phyloP scores from a whole-genome alignment of 2,888 invertebrate genomes.

The Caenorhabditis macrosperma region DNA sequence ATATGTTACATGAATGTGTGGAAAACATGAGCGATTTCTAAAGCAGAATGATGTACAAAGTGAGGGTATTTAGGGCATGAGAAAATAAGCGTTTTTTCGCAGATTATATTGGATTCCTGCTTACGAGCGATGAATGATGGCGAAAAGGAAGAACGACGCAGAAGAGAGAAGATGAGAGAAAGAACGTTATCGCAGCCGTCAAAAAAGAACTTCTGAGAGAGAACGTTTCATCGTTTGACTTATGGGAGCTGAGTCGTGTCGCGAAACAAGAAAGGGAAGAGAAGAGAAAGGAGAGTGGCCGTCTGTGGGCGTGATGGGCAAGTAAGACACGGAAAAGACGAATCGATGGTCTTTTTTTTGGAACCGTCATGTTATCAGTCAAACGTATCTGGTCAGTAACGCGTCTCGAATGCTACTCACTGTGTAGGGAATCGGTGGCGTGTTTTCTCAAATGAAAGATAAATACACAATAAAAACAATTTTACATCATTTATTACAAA shows the following conservation, averaged over 20 bases:
- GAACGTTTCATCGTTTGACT: no score
- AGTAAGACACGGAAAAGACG: background rate
- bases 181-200: no score
- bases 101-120: background rate
- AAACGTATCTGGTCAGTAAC: no score
- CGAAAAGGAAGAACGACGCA: background rate
- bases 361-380: no score
- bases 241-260: no score
- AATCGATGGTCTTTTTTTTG: background rate
- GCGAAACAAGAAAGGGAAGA: background rate
- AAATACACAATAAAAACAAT: no score
- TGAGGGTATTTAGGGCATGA: background rate
- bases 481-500: conserved; percentile 20
- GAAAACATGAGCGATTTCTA: background rate
- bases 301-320: no score
- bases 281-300: background rate
- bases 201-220: no score
- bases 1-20: background rate
- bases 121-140: background rate
- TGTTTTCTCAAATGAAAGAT: no score
- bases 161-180: background rate
- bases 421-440: no score
- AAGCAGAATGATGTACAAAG: background rate
- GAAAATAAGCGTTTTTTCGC: background rate
- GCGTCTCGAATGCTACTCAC: no score